Percentiles rank a stretch among this genome's conserved stretches.
These are phyloP conservation scores for Orchestia grillus DNA, from an alignment of 1,140 invertebrate species.

Conservation along the genomic window DNA sequence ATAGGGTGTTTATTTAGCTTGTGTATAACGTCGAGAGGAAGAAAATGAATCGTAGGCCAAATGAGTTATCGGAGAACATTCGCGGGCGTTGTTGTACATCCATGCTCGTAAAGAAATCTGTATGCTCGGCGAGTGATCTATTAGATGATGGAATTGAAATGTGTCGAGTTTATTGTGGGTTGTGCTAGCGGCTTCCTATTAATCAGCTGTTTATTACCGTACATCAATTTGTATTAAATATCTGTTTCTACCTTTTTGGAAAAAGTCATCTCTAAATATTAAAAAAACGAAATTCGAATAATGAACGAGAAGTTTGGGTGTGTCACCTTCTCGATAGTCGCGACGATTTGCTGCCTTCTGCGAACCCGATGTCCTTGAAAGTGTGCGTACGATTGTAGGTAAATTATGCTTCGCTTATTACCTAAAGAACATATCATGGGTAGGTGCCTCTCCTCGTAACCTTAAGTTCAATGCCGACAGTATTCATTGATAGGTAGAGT, in stretches of 20 bases:
- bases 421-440: constrained; percentile 23
- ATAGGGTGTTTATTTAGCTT: not conserved
- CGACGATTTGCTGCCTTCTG: not conserved
- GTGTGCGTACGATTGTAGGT: not conserved
- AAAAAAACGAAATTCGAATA: not conserved
- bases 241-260: not conserved
- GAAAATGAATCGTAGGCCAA: not conserved
- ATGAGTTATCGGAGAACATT: not conserved
- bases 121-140: not conserved
- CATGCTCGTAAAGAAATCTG: not conserved
- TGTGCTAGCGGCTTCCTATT: not conserved
- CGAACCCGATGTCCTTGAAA: not conserved
- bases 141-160: not conserved
- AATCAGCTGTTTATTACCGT: not conserved
- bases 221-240: not conserved
- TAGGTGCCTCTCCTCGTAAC: constrained; percentile 20
- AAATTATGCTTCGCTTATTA: not conserved
- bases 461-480: constrained; percentile 23
- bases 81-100: not conserved
- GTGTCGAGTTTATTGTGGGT: not conserved
- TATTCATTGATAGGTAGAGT: not conserved
- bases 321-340: not conserved
- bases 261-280: not conserved
- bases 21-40: not conserved
- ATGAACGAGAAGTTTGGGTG: not conserved